Base-by-base conservation (phyloP, 1,140 invertebrate species). In the Diachasma alloeum region DNA sequence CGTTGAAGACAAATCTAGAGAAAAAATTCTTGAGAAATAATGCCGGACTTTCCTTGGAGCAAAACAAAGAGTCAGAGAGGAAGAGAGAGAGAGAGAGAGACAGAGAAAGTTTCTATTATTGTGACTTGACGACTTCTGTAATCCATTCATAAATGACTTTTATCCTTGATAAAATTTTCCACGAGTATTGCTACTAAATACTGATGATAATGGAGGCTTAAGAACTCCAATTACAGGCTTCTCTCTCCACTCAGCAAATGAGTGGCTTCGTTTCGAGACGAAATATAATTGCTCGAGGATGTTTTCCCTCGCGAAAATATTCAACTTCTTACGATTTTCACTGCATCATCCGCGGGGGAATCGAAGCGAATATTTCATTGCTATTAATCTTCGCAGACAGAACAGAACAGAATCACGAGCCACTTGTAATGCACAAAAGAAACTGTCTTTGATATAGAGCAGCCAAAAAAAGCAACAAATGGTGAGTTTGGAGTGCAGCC, bases 1-100 rank as follows among this genome's bases (percentile, higher is more conserved):
- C 73, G 73, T 79, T 53, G 56, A 22, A 59, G 59, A 78, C 53
- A 68, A 69, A 53, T 70, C 68, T 48, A 72, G 66, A 42, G 46
- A 26, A 72, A 22, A 39, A 59, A 59, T 44, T 59, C 72, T 72
- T 46, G 46, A 46, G 53, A 66, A 19, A 15, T 56, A 31, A 31
- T 3, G 6, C 75, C 74, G 75, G 76, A 69, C 9, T 42, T 42
- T 3, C n/a, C 48, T 1, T 9, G 69, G 46, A 48, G 44, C 53
- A 26, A 44, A 56, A 77, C 24, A 37, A 26, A 17, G 69, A 15
- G 36, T 69, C 19, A 19, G 36, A 37, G 67, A 15, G n/a, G n/a
- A n/a, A n/a, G n/a, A n/a, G n/a, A n/a, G n/a, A n/a, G n/a, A n/a
- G n/a, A n/a, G 59, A 74, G 44, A 24, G 59, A 74, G 39, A 66